These are phyloP conservation scores for Lutjanus argentimaculatus DNA, from an alignment of 2,797 vertebrate genomes.

Conservation along the genomic window DNA sequence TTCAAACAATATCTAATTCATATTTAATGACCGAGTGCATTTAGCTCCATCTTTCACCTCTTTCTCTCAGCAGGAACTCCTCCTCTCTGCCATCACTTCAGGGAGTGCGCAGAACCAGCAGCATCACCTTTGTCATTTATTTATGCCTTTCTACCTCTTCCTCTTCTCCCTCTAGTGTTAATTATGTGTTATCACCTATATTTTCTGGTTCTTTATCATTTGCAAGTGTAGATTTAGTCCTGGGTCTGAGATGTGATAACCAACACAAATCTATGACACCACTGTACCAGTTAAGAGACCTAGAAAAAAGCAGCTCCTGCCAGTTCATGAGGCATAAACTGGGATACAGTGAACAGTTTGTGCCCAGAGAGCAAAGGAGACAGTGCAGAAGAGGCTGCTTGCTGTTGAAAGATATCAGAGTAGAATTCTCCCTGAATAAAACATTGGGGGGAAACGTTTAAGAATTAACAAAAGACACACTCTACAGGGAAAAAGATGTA, in stretches of 20 bases:
- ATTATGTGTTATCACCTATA: conserved; percentile 12
- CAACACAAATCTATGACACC: conserved; percentile 7
- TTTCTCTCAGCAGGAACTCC: conserved; percentile 23
- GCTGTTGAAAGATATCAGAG: conserved; percentile 6
- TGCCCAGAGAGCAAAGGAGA: neutral
- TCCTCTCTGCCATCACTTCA: conserved; percentile 27
- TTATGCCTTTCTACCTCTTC: conserved; percentile 14
- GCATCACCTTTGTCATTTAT: conserved; percentile 47
- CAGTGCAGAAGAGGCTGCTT: too few species aligned
- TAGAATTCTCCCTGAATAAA: neutral
- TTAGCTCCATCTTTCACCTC: conserved; percentile 33
- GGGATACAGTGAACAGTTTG: neutral
- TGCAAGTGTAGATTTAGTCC: neutral
- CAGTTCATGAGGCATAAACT: conserved; percentile 8
- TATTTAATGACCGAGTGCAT: conserved; percentile 66
- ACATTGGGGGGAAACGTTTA: neutral
- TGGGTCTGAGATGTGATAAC: conserved; percentile 25
- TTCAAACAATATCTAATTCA: conserved; percentile 62
- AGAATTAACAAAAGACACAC: neutral
- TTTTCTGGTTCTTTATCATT: conserved; percentile 2
- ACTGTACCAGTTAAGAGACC: too few species aligned
- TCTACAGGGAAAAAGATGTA: too few species aligned
- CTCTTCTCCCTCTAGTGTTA: conserved; percentile 26
- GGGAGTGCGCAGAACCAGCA: conserved; percentile 25
- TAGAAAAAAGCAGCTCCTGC: too few species aligned